Evolutionary conservation across 2,888 invertebrate genomes (phyloP).

Genomic region (Leucania comma): DNA sequence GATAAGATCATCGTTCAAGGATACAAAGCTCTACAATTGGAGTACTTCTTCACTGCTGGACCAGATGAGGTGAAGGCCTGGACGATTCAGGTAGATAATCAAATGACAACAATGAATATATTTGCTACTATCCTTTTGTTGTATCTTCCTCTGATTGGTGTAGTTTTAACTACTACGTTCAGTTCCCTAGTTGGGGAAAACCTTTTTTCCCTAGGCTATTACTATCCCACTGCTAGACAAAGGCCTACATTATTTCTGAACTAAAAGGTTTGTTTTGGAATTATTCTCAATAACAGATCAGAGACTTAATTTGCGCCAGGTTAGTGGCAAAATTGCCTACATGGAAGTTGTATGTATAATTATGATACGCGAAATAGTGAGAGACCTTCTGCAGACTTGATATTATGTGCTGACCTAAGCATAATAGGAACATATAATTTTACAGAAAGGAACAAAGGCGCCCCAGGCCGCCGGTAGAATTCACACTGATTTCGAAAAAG

Average conservation of each 20-base stretch:
- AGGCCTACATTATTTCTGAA: too few species aligned
- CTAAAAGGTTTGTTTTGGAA: too few species aligned
- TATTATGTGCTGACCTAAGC: neutral
- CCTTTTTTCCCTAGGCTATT: too few species aligned
- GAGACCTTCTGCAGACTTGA: too few species aligned
- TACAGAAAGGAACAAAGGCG: constrained; percentile 98
- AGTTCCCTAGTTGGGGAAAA: neutral
- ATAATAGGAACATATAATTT: constrained; percentile 2
- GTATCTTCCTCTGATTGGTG: too few species aligned
- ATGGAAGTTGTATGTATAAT: too few species aligned
- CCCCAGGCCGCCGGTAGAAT: constrained; percentile 99
- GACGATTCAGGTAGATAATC: constrained; percentile 97
- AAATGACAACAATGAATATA: neutral
- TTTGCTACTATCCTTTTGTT: neutral
- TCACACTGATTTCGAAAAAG: constrained; percentile 99
- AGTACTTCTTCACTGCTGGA: constrained; percentile 99
- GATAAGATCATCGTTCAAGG: constrained; percentile 99
- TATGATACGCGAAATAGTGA: neutral
- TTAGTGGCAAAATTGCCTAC: neutral
- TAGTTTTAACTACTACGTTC: too few species aligned
- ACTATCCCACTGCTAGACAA: too few species aligned
- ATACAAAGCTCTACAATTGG: constrained; percentile 98
- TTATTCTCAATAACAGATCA: neutral
- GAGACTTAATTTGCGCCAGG: neutral
- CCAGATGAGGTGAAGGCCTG: constrained; percentile 99